Evolutionary conservation across 2,113 vertebrate genomes (phyloP).

Genomic region (Phyllostomus discolor): DNA sequence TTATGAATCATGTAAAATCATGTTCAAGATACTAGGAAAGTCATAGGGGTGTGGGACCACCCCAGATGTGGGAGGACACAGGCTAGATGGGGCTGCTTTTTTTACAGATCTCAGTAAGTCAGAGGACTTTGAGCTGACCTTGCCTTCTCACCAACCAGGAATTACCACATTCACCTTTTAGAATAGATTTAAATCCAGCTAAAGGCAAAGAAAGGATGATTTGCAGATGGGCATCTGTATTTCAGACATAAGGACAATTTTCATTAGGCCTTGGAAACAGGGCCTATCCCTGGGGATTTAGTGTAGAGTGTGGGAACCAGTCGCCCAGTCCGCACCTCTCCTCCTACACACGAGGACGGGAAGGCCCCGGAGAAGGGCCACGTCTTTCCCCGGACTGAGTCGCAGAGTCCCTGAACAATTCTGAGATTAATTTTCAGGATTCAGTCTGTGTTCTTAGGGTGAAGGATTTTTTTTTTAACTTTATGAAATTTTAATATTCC

Average conservation of each 20-base stretch:
- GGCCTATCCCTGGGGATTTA: neutral
- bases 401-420: neutral
- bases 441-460: neutral
- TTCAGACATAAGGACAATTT: neutral
- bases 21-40: neutral
- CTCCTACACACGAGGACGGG: neutral
- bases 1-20: no score
- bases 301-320: rapidly evolving
- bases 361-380: neutral
- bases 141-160: neutral
- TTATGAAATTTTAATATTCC: neutral
- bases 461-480: neutral
- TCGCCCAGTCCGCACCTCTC: no score
- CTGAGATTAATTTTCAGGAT: neutral
- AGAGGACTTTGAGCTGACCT: neutral
- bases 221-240: neutral
- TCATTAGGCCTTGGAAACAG: neutral
- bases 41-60: rapidly evolving
- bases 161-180: neutral
- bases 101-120: neutral
- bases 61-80: rapidly evolving
- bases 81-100: neutral
- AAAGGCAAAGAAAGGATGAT: neutral
- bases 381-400: neutral
- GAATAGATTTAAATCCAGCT: neutral